Conservation (phyloP, 37 sponge, comb jelly and placozoan species). For the Spongilla lacustris region DNA sequence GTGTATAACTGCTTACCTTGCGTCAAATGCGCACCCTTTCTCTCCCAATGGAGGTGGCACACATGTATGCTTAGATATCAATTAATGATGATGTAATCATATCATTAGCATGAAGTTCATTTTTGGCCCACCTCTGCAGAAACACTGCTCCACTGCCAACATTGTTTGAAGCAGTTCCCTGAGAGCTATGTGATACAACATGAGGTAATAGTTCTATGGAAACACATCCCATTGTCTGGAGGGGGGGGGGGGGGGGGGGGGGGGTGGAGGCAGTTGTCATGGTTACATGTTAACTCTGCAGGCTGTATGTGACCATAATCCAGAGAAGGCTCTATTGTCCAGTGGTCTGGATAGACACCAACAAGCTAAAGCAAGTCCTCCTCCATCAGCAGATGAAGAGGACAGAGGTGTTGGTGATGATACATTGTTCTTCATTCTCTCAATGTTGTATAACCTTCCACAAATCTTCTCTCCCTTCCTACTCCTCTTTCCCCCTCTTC, state of each 20-base stretch:
- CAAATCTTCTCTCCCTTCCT: neutral
- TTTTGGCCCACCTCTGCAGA: too few relatives aligned
- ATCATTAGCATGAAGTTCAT: too few relatives aligned
- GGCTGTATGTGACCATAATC: slow-evolving; percentile 36
- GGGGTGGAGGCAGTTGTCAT: neutral
- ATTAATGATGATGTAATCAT: too few relatives aligned
- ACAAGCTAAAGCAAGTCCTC: neutral
- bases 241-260: neutral
- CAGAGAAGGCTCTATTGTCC: slow-evolving; percentile 17
- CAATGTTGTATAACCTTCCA: neutral
- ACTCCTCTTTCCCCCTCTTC: neutral
- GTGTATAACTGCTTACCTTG: too few relatives aligned
- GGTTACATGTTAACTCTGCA: neutral
- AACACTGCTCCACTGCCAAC: neutral
- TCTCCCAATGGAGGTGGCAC: too few relatives aligned
- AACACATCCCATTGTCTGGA: neutral
- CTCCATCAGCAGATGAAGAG: neutral
- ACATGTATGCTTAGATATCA: too few relatives aligned
- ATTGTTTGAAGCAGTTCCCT: neutral
- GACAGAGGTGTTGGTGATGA: neutral
- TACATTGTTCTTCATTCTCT: neutral
- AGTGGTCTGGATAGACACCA: neutral
- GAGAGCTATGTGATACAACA: neutral
- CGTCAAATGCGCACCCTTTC: too few relatives aligned
- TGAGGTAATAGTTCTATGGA: neutral